Percentiles rank a stretch among this genome's conserved stretches.
Conservation (phyloP, 1,140 invertebrate species). For the Helicoverpa armigera region DNA sequence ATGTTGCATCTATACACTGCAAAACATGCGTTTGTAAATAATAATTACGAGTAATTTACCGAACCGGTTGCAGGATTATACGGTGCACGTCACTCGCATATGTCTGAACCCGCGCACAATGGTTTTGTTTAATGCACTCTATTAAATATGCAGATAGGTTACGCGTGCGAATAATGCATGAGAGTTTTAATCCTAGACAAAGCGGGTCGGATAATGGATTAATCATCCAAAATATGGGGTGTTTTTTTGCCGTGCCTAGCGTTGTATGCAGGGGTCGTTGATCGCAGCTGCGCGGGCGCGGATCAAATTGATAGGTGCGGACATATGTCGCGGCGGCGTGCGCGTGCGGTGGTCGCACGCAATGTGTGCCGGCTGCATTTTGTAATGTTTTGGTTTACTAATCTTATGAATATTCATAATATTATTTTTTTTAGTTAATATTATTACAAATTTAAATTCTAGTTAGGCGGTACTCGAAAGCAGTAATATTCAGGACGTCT, state of each 20-base stretch:
- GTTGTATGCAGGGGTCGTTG: slow-evolving; percentile 68
- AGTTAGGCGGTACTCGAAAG: no score
- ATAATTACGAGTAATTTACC: slow-evolving; percentile 43
- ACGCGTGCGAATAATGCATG: slow-evolving; percentile 62
- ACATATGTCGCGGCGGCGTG: slow-evolving; percentile 72
- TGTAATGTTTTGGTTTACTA: slow-evolving; percentile 40
- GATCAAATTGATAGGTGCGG: slow-evolving; percentile 77
- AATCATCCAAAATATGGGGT: slow-evolving; percentile 80
- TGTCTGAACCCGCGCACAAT: slow-evolving; percentile 53
- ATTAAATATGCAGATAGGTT: slow-evolving; percentile 71
- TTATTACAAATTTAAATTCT: background rate
- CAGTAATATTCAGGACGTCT: no score
- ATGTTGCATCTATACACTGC: background rate
- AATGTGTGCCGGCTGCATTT: slow-evolving; percentile 54
- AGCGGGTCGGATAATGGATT: slow-evolving; percentile 67
- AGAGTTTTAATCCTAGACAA: slow-evolving; percentile 75
- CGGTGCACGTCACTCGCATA: slow-evolving; percentile 13
- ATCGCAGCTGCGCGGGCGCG: slow-evolving; percentile 80
- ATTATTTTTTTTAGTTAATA: background rate
- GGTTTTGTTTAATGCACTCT: slow-evolving; percentile 62
- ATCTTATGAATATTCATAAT: slow-evolving; percentile 43
- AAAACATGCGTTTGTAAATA: slow-evolving; percentile 8
- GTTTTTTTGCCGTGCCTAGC: slow-evolving; percentile 63
- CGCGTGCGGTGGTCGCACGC: slow-evolving; percentile 58
- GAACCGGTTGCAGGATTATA: slow-evolving; percentile 47